Evolutionary conservation across 2,797 vertebrate genomes (phyloP), one percentile per base, ranked within the genome.

Genomic region (Clarias fuscus): DNA sequence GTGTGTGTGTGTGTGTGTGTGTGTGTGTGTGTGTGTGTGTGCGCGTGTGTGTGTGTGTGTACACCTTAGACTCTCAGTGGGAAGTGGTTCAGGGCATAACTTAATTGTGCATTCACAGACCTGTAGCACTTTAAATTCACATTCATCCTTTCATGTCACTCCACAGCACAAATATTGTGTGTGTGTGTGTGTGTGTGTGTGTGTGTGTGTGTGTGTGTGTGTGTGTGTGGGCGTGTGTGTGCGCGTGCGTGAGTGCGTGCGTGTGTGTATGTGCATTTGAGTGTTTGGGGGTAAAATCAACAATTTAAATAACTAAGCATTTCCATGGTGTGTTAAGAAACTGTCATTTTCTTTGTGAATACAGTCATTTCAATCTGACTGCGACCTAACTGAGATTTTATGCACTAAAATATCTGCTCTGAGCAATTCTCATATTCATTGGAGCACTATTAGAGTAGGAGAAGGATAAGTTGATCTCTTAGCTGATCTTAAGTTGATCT

Each of bases 41-140:
- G 71, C 48, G 70, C 68, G 56, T 71, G 75, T 75, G 30, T 68
- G 56, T 62, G 48, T 71, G 64, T 85, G 70, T 85, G 62, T 75
- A 71, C 71, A 87, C 88, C 84, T 84, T 75, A 87, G 85, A 83
- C 82, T 90, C 86, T 82, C 89, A 89, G 84, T 86, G 71, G 80
- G 84, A 86, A 83, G 84, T 75, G 61, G 82, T 89, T 89, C 83
- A 83, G 89, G 88, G 84, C 87, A 73, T 84, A 85, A 86, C 86
- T 88, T 89, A 90, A 88, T 88, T 91, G 89, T 86, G 86, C 85
- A 85, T 81, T 86, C 84, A 88, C 83, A 90, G 88, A 90, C 89
- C 90, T 90, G 88, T 89, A 86, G 85, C 76, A 86, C 85, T 88
- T 85, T 77, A 88, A 76, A 85, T 75, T 75, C 86, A 86, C 79